Evolutionary conservation across 37 sponge, comb jelly and placozoan genomes (phyloP).

Genomic region (Oscarella lobularis): DNA sequence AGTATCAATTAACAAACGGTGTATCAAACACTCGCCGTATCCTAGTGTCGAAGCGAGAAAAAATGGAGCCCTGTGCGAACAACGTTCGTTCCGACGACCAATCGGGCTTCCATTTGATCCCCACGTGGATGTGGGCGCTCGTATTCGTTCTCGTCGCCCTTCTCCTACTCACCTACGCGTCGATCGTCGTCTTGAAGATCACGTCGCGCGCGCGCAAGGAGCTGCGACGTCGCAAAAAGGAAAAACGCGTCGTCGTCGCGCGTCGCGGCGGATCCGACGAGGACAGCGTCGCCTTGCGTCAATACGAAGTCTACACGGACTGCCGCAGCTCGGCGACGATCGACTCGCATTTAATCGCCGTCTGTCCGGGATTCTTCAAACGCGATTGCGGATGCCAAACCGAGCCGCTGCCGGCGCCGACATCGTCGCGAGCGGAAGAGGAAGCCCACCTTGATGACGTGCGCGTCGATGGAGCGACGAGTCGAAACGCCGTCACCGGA

Average conservation of each 20-base stretch:
- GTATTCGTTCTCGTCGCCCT: slow-evolving; percentile 2
- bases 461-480: not conserved
- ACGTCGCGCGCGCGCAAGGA: not conserved
- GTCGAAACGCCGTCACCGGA: not conserved
- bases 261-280: not conserved
- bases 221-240: not conserved
- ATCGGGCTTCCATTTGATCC: not conserved
- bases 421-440: not conserved
- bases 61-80: too few relatives aligned
- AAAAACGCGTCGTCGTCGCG: not conserved
- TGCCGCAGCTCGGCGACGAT: not conserved
- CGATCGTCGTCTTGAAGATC: not conserved
- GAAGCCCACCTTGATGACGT: too few relatives aligned
- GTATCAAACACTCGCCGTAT: too few relatives aligned
- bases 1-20: too few relatives aligned
- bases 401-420: not conserved
- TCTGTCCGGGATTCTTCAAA: not conserved
- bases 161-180: not conserved
- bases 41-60: too few relatives aligned
- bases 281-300: not conserved
- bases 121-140: slow-evolving; percentile 3
- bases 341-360: not conserved
- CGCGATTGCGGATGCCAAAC: not conserved
- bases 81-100: not conserved
- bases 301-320: not conserved